Evolutionary conservation across 2,797 vertebrate species (phyloP).

Genomic region (Channallabes apus): DNA sequence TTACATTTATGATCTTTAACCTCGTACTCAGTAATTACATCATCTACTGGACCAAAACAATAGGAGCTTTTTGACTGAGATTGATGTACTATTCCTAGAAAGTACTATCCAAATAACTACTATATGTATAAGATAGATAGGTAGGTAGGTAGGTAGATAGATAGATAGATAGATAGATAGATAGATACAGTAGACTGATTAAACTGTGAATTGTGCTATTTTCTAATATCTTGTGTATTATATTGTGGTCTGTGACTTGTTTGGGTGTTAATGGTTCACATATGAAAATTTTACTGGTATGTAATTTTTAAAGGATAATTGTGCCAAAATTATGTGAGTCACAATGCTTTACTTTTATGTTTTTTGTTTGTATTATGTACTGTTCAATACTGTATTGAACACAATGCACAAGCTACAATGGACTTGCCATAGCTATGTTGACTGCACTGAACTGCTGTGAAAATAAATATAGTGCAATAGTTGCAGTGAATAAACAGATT

Average conservation of each 20-base stretch:
- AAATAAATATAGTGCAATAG: not conserved
- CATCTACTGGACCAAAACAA: not conserved
- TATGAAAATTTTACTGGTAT: not conserved
- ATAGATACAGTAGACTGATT: too few species aligned
- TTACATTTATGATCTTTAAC: not conserved
- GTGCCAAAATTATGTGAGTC: slow-evolving; percentile 11
- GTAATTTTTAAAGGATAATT: not conserved
- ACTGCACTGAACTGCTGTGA: not conserved
- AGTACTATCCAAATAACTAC: not conserved
- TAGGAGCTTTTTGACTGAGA: not conserved
- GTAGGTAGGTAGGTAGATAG: too few species aligned
- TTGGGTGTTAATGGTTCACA: not conserved
- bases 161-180: too few species aligned
- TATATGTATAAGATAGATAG: not conserved
- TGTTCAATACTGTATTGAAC: not conserved
- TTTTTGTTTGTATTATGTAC: not conserved
- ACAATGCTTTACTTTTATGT: slow-evolving; percentile 1
- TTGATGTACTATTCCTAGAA: not conserved
- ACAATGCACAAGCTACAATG: not conserved
- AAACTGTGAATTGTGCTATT: slow-evolving; percentile 71
- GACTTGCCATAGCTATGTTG: not conserved
- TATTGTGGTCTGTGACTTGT: slow-evolving; percentile 35
- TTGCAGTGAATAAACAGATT: not conserved
- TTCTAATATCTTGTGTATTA: slow-evolving; percentile 58
- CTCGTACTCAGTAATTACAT: not conserved